A percentile compares a stretch with the other conserved stretches of the same genome.
Evolutionary conservation across 2,888 invertebrate genomes (phyloP).

Genomic region (Andrena chrysosceles): DNA sequence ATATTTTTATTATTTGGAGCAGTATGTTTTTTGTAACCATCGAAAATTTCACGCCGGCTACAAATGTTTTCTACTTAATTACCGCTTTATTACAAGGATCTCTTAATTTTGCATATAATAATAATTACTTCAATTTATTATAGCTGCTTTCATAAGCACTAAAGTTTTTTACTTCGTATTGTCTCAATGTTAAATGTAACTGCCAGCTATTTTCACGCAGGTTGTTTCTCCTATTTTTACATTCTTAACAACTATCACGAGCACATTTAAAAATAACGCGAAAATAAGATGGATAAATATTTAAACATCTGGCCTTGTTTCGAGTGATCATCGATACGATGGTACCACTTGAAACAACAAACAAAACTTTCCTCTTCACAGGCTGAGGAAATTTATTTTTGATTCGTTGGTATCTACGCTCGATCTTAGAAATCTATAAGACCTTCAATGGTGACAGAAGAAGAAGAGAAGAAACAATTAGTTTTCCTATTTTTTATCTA

Average conservation of each 20-base stretch:
- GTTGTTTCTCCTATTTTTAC: slow-evolving; percentile 20
- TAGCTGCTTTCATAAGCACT: neutral
- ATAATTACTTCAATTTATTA: neutral
- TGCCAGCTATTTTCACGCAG: slow-evolving; percentile 15
- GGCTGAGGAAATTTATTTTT: neutral
- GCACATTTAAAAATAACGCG: slow-evolving; percentile 28
- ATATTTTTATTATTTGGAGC: too few species aligned
- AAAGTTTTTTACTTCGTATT: neutral
- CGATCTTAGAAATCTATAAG: neutral
- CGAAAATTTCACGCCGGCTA: too few species aligned
- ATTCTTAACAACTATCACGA: slow-evolving; percentile 18
- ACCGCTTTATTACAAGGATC: neutral
- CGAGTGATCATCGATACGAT: slow-evolving; percentile 24
- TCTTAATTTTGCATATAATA: neutral
- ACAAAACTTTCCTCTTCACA: neutral
- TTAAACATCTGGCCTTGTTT: slow-evolving; percentile 12
- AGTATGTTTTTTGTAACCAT: too few species aligned
- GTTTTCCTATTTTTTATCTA: too few species aligned
- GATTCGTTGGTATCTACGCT: neutral
- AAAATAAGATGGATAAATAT: slow-evolving; percentile 35
- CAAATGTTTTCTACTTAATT: neutral
- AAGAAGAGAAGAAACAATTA: too few species aligned
- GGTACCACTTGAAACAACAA: slow-evolving; percentile 19
- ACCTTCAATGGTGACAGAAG: too few species aligned
- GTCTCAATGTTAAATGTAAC: slow-evolving; percentile 8